phyloP scores from a whole-genome alignment of 30 jellyfish, hydroid and myxozoan genomes.

The Haliclystus octoradiatus region DNA sequence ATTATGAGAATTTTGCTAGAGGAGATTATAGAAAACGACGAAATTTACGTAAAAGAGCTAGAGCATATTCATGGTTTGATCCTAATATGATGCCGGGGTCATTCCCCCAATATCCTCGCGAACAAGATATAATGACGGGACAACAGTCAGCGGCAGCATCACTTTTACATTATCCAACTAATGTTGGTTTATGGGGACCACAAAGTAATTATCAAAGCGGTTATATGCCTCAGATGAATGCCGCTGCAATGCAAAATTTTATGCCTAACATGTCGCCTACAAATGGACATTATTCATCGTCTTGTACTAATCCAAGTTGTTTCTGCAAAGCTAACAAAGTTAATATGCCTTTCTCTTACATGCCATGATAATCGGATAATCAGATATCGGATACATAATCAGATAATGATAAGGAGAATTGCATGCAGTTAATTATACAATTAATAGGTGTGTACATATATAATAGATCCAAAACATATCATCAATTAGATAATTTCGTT shows the following conservation, averaged over 20 bases:
- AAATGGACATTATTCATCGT: not conserved
- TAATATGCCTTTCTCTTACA: not conserved
- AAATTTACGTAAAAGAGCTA: slow-evolving; percentile 47
- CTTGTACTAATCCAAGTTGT: not conserved
- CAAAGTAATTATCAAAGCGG: not conserved
- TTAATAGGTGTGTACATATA: too few species aligned
- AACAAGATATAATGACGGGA: not conserved
- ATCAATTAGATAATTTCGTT: too few species aligned
- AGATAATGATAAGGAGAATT: too few species aligned
- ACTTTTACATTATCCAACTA: not conserved
- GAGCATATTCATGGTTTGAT: slow-evolving; percentile 67
- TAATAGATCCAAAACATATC: too few species aligned
- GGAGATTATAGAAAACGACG: slow-evolving; percentile 76
- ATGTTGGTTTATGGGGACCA: not conserved
- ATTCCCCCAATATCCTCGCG: not conserved
- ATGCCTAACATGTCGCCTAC: not conserved
- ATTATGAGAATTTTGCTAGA: slow-evolving; percentile 70
- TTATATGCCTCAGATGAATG: not conserved
- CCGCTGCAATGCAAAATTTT: not conserved
- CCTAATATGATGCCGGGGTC: slow-evolving; percentile 21
- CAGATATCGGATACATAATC: too few species aligned
- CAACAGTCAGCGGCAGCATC: not conserved
- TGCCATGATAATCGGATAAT: not conserved
- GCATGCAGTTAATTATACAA: too few species aligned
- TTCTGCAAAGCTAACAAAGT: not conserved